phyloP scores from a whole-genome alignment of 2,113 vertebrate genomes.

The Uropsilus gracilis region DNA sequence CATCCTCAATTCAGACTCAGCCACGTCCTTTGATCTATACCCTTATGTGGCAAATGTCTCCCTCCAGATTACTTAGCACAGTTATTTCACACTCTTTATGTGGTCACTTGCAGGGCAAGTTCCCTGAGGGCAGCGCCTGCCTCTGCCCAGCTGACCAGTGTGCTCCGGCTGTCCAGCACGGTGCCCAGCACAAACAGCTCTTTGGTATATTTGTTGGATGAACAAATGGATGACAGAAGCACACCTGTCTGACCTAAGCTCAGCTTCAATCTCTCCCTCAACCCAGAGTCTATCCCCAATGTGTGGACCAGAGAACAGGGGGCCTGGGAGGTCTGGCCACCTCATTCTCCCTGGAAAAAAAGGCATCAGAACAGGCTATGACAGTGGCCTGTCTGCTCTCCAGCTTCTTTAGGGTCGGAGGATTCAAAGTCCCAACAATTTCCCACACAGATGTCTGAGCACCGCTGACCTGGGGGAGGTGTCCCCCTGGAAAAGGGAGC shows the following conservation, averaged over 20 bases:
- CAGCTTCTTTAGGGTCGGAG: not conserved
- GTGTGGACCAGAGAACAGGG: not conserved
- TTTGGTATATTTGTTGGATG: constrained; percentile 45
- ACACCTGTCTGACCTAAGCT: not conserved
- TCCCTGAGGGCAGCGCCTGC: not conserved
- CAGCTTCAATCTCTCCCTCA: not conserved
- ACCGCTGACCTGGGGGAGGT: not conserved
- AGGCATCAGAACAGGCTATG: not conserved
- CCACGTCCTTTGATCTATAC: not conserved
- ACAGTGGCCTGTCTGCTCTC: not conserved
- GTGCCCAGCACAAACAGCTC: not conserved
- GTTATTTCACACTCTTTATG: constrained; percentile 30
- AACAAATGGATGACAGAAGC: constrained; percentile 27
- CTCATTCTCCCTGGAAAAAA: not conserved
- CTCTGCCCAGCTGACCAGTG: not conserved
- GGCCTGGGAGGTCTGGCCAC: not conserved
- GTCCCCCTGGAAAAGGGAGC: not conserved
- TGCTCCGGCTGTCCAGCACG: not conserved
- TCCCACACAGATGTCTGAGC: not conserved
- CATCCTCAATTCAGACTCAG: not conserved
- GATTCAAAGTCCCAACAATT: not conserved
- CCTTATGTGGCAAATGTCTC: not conserved
- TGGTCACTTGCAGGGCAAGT: not conserved
- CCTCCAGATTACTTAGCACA: not conserved
- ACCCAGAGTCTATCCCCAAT: not conserved